Evolutionary conservation across 2,113 vertebrate species (phyloP), one percentile per base, ranked within the genome.

Genomic region (Etia nguti): DNA sequence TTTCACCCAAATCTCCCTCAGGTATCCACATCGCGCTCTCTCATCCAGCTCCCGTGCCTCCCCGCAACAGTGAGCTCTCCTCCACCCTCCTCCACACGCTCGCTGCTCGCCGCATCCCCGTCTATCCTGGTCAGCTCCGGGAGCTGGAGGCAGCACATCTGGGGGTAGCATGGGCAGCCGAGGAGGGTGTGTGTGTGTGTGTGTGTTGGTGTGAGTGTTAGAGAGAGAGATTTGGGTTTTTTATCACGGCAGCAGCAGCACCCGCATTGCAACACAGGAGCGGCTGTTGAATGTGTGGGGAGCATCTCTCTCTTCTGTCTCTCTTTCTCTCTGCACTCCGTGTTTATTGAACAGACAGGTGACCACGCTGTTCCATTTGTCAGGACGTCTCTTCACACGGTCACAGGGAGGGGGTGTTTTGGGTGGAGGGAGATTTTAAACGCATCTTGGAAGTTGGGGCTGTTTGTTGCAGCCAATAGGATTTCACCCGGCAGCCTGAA

Each of bases 211-310:
- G 29, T 62, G 59, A 36, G 31, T 3, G 6, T 65, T 65, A 65
- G 60, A 65, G 60, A 36, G 57, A 26, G n/a, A 18, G 73, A 57
- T 82, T 50, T 34, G 55, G 22, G 59, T 12, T 22, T 75, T 46
- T 73, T 48, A 24, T 24, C 16, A 88, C 92, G 48, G 87, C 83
- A 68, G 83, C 83, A 68, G 84, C 52, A 79, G 86, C 83, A 89
- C 90, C 95, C 91, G 95, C 95, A 96, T 93, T 96, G 95, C 95
- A 95, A 94, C 95, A 94, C 90, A 38, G 80, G 73, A 86, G 26
- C 89, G 83, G 85, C 90, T 90, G 91, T 90, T 92, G 94, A 60
- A 92, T 86, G 86, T 62, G 10, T 79, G 79, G 55, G 65, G 34
- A 88, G 87, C 88, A 68, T 89, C 85, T 29, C 68, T 11, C 52